Base-by-base conservation (phyloP, 1,140 invertebrate species). In the Aphis gossypii region DNA sequence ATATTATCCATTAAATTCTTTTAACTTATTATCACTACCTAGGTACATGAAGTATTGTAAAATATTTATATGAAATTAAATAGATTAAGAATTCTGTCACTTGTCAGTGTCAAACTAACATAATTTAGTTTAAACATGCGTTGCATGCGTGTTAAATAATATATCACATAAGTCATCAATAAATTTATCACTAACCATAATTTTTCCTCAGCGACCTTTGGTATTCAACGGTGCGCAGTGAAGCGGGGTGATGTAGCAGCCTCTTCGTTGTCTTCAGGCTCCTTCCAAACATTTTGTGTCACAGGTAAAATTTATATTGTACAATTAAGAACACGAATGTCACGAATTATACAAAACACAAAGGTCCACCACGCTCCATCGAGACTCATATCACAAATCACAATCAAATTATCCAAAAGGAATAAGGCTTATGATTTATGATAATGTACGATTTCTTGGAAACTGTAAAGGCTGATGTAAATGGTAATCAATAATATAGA, bases 131-230 rank as follows among this genome's bases (percentile, higher is more conserved):
- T 56, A 90, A 89, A 9, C 54, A 25, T 2, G 51, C 51, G 3
- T 44, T 5, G 86, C 46, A 41, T 6, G 56, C 51, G 54, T 90
- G 88, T 90, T 90, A 14, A n/a, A 90, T 41, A 90, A 56, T 83
- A 82, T 8, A 83, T 21, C 1, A n/a, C 68, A 86, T 56, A 86
- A 54, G 14, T n/a, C 76, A 92, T 84, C 35, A 92, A 51, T 35
- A 54, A 14, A 38, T 84, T 86, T 25, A 93, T 44, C 48, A 86
- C 92, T 93, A 93, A 93, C 92, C 92, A 41, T 86, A 93, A 56
- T 93, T 93, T 86, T 93, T 93, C 35, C 82, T 93, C 48, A 56
- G 82, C 92, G 92, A 93, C 92, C 82, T 93, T 93, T 93, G 92
- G 25, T 68, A 93, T 25, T 38, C 82, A 23, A 93, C 48, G 35